Percentiles rank a stretch among this genome's conserved stretches.
Evolutionary conservation across 1,140 invertebrate species (phyloP).

Genomic region (Tenebrio molitor): DNA sequence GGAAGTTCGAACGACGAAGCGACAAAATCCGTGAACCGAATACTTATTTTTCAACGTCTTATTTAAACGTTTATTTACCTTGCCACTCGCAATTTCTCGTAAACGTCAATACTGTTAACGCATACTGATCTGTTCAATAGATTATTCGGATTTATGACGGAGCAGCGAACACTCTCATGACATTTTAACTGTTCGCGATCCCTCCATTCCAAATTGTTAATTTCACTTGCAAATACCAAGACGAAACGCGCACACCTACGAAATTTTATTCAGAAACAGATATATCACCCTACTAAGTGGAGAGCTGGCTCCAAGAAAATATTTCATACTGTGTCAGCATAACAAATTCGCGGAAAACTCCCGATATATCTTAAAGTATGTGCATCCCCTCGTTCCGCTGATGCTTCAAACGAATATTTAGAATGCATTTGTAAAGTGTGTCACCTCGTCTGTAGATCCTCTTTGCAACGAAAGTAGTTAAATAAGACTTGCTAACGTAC

Average conservation of each 20-base stretch:
- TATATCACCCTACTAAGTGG: too few relatives aligned
- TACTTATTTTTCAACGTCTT: slow-evolving; percentile 50
- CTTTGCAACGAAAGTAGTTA: too few relatives aligned
- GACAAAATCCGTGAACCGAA: slow-evolving; percentile 50
- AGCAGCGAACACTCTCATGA: background rate
- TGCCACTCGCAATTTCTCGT: slow-evolving; percentile 44
- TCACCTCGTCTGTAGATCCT: background rate
- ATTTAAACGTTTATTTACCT: slow-evolving; percentile 51
- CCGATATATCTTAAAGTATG: slow-evolving; percentile 15
- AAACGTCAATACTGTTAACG: slow-evolving; percentile 43
- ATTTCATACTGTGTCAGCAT: slow-evolving; percentile 10
- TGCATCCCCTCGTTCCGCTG: background rate
- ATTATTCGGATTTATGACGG: slow-evolving; percentile 29
- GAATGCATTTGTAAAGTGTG: background rate
- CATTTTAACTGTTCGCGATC: background rate
- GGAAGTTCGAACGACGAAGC: slow-evolving; percentile 38
- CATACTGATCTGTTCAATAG: slow-evolving; percentile 32
- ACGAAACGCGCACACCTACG: background rate
- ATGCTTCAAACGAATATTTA: background rate
- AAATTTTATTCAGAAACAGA: background rate
- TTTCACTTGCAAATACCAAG: slow-evolving; percentile 1
- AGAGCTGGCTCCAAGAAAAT: background rate
- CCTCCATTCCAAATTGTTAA: background rate
- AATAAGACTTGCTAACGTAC: too few relatives aligned
- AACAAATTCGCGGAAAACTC: slow-evolving; percentile 9